Base-by-base conservation (phyloP, 2,113 vertebrate genomes). In the Poeciliopsis turrubarensis region DNA sequence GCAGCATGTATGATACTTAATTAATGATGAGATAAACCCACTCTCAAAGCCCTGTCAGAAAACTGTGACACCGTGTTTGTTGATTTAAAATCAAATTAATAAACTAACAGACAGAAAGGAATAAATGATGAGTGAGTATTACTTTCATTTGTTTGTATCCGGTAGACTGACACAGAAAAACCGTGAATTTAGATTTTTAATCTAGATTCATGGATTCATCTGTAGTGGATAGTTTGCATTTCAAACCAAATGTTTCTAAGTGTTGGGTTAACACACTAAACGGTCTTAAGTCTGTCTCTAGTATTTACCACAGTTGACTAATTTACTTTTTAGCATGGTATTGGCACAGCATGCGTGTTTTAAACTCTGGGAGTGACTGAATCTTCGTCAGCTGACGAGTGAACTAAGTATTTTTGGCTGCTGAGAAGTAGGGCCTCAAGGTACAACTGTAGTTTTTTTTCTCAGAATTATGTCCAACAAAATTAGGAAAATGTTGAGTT, bases 21-120 rank as follows among this genome's bases (percentile, higher is more conserved):
- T 99, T 99, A 99, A 99, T 98, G 97, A 99, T 97, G 97, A 98
- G 97, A 99, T 98, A 97, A 99, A 98, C 97, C 97, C 96, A 93
- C 80, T 99, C 97, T 97, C 97, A 97, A 98, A 96, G 97, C 97
- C 89, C 96, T 97, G 97, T 97, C 96, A 98, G 96, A 88, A 91
- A 98, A 98, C 95, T 96, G 96, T 98, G 98, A 98, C 96, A 98
- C 96, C 95, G 95, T 97, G 96, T 97, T 99, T 97, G 96, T 96
- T 95, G 95, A 95, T 98, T 91, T 96, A 96, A 97, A 97, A 97
- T 95, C 96, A 96, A 98, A 97, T 97, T 95, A 96, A 88, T 79
- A 86, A 70, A 70, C 78, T 79, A 77, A 79, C 85, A 83, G 73
- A 90, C 94, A 92, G 94, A 75, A 65, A 75, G 69, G 74, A 74